A percentile compares a stretch with the other conserved stretches of the same genome.
Evolutionary conservation across 2,888 invertebrate species (phyloP).

Genomic region (Ectropis crepuscularia): DNA sequence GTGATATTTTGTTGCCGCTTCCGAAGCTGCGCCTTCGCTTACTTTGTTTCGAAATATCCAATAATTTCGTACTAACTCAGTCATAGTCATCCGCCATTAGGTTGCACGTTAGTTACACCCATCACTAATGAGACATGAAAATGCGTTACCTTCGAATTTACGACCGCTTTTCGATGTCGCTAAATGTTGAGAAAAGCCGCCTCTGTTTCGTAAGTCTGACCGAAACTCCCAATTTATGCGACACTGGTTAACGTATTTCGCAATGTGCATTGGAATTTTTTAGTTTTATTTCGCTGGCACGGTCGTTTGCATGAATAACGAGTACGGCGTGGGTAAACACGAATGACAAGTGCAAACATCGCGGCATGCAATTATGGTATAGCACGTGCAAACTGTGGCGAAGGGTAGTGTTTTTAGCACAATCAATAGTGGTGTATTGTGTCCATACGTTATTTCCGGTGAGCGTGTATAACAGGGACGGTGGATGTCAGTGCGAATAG

Average conservation of each 20-base stretch:
- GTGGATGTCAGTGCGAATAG: slow-evolving; percentile 63
- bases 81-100: slow-evolving; percentile 49
- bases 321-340: slow-evolving; percentile 18
- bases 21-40: slow-evolving; percentile 15
- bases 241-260: slow-evolving; percentile 56
- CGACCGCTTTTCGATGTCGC: slow-evolving; percentile 64
- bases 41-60: slow-evolving; percentile 40
- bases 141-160: slow-evolving; percentile 65
- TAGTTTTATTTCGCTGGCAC: slow-evolving; percentile 23
- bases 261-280: slow-evolving; percentile 49
- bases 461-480: slow-evolving; percentile 59
- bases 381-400: slow-evolving; percentile 40
- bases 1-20: slow-evolving; percentile 58
- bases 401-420: slow-evolving; percentile 56
- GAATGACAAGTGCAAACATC: slow-evolving; percentile 31
- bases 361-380: slow-evolving; percentile 34
- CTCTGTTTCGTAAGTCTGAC: slow-evolving; percentile 61
- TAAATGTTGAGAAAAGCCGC: slow-evolving; percentile 70
- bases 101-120: slow-evolving; percentile 57
- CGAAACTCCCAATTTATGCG: slow-evolving; percentile 58
- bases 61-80: slow-evolving; percentile 35
- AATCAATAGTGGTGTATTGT: slow-evolving; percentile 70
- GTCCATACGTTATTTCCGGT: slow-evolving; percentile 69
- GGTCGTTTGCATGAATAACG: slow-evolving; percentile 15
- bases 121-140: slow-evolving; percentile 62